Evolutionary conservation across 2,113 vertebrate species (phyloP), one percentile per base, ranked within the genome.

Genomic region (Chrysochloris asiatica): DNA sequence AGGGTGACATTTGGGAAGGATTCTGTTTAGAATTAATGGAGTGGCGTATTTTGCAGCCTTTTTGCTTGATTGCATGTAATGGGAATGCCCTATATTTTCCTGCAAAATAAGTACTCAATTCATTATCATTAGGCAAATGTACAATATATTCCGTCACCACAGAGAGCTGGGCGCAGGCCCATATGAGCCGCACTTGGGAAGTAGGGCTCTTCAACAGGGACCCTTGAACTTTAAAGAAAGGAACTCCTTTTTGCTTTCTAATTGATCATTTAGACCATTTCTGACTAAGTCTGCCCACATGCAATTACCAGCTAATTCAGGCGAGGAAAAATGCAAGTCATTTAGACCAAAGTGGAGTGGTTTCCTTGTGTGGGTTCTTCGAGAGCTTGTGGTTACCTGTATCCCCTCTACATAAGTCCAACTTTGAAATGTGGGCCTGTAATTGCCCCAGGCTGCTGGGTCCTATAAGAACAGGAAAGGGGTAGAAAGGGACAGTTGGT

Each of bases 51-150:
- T 94, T 61, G 88, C 93, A 96, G 72, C 93, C 96, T 97, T 93
- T 96, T 90, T 95, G 92, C 97, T 96, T 96, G 88, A 56, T 95
- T 96, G 96, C 97, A 50, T 95, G 93, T 77, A 90, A 96, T 96
- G 87, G 94, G 94, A 88, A 90, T 91, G 82, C 87, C 87, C 94
- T 96, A 92, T 96, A 96, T 97, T 95, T 96, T 95, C 88, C 83
- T 93, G 78, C 92, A 91, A 96, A 97, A 86, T 95, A 95, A 96
- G 92, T 92, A 95, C 52, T 59, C 43, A 47, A 96, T 97, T 97
- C 91, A 96, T 96, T 95, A 96, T 91, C 92, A 50, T 94, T 95
- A 96, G 84, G 90, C 92, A 96, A 95, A 95, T 82, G 94, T 86
- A 96, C 78, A 73, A 30, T 93, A 81, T 79, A 50, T 56, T 56